Conservation (phyloP, 1,140 invertebrate genomes). For the Platyura marginata region DNA sequence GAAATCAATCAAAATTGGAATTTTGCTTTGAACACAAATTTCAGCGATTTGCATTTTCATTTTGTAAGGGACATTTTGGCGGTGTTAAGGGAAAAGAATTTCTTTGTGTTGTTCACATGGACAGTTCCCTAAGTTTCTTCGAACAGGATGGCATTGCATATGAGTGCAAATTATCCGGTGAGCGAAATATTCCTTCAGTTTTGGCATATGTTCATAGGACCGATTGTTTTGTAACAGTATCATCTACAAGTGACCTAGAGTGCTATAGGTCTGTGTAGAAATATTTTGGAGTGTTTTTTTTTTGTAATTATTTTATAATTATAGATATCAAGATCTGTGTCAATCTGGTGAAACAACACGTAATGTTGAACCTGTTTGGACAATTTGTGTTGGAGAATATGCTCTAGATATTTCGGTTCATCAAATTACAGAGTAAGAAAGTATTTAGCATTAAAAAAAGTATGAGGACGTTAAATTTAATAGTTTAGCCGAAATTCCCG, state of each 20-base stretch:
- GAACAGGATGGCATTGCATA: slow-evolving; percentile 38
- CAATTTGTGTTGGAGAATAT: slow-evolving; percentile 19
- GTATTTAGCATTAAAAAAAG: too few species aligned
- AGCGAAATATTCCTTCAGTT: slow-evolving; percentile 50
- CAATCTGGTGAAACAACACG: slow-evolving; percentile 9
- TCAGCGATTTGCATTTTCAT: slow-evolving; percentile 33
- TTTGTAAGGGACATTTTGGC: slow-evolving; percentile 58
- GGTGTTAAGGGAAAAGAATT: slow-evolving; percentile 49
- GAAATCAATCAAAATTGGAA: slow-evolving; percentile 20
- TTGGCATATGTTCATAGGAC: slow-evolving; percentile 45
- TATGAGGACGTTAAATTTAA: too few species aligned
- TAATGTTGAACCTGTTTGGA: slow-evolving; percentile 16
- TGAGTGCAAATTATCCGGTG: slow-evolving; percentile 23
- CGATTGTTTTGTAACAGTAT: slow-evolving; percentile 52
- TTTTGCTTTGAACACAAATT: slow-evolving; percentile 36
- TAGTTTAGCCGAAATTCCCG: too few species aligned
- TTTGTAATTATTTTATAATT: neutral
- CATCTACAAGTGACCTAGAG: slow-evolving; percentile 44
- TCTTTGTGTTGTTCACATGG: slow-evolving; percentile 56
- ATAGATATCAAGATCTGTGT: slow-evolving; percentile 19
- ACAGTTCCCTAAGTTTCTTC: slow-evolving; percentile 54
- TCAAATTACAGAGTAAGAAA: slow-evolving; percentile 3
- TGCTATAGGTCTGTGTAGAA: slow-evolving; percentile 40
- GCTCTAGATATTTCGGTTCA: neutral
- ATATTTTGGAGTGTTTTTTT: too few species aligned